phyloP scores from a whole-genome alignment of 2,888 invertebrate species.

The Sinhomidia bicolor region DNA sequence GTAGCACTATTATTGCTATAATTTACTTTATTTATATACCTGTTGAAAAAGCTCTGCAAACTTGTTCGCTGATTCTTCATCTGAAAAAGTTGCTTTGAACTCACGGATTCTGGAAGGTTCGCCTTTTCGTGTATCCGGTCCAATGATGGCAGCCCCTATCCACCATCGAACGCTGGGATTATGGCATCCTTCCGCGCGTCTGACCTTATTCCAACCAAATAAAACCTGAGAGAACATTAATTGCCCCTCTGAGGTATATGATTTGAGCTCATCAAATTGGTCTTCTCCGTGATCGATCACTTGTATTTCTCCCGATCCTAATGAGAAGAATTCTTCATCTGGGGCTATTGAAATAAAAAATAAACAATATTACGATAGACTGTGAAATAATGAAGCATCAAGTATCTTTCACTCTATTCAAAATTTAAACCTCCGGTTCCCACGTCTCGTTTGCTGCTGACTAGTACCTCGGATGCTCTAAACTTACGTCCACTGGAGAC shows the following conservation, averaged over 20 bases:
- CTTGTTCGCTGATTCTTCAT: conserved; percentile 65
- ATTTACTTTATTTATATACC: conserved; percentile 31
- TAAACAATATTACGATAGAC: background rate
- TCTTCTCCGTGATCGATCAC: conserved; percentile 62
- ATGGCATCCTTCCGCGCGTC: conserved; percentile 53
- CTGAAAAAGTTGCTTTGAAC: conserved; percentile 67
- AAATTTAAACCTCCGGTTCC: conserved; percentile 68
- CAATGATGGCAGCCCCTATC: conserved; percentile 72
- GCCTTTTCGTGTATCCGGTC: conserved; percentile 44
- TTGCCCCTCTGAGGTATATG: conserved; percentile 42
- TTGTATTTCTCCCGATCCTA: conserved; percentile 59
- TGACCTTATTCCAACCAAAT: conserved; percentile 68
- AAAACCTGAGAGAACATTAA: conserved; percentile 63
- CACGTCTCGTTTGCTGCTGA: conserved; percentile 66
- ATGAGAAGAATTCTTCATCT: conserved; percentile 64
- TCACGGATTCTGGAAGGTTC: conserved; percentile 71
- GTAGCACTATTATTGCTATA: too few relatives aligned
- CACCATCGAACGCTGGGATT: conserved; percentile 67
- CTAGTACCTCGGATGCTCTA: conserved; percentile 52
- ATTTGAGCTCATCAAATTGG: conserved; percentile 68
- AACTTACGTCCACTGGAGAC: conserved; percentile 42
- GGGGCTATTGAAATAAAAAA: conserved; percentile 52
- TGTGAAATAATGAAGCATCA: too few relatives aligned
- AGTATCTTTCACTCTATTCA: too few relatives aligned
- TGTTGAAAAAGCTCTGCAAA: conserved; percentile 73